Evolutionary conservation across 1,140 invertebrate species (phyloP), one percentile per base, ranked within the genome.

Genomic region (Drosophila micromelanica): DNA sequence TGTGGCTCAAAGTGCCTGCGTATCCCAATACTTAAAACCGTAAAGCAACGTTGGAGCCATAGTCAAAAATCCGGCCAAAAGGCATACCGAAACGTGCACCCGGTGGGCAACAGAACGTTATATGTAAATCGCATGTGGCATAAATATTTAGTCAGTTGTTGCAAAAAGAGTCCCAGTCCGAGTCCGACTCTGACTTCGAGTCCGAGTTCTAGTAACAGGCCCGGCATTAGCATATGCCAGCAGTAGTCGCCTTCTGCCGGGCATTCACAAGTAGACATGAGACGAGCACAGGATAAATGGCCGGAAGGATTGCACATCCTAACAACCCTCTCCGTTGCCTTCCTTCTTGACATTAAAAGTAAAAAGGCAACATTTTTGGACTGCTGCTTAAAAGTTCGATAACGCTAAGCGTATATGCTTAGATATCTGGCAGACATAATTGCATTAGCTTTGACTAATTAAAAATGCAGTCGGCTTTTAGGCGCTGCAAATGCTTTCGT

Each of bases 121-220:
- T 87, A 87, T 87, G 82, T 76, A 87, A 87, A 89, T 89, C 84
- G 73, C 84, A 87, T 87, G 82, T 87, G 84, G 76, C 79, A 89
- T 89, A 87, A 75, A 87, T 87, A 79, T 87, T 82, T 89, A 70
- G 82, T 13, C 71, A 76, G 78, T 75, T 74, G 81, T 86, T 86
- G 78, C 62, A 68, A 74, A 59, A 59, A 59, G 46, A 46, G 69
- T 73, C 65, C 54, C 72, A 65, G 60, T 64, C 30, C 5, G 1
- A 11, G 7, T 49, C n/a, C 17, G 11, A 20, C 20, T 23, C 13
- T 9, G 11, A 20, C 20, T 23, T 13, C 37, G 3, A 42, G 38
- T 15, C 20, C 12, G n/a, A 56, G 35, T 40, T 12, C 77, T 15
- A 48, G 45, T 62, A 48, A 68, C 57, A 61, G 70, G 17, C 40